Evolutionary conservation across 2,113 vertebrate genomes (phyloP).

Genomic region (Microcebus tavaratra): DNA sequence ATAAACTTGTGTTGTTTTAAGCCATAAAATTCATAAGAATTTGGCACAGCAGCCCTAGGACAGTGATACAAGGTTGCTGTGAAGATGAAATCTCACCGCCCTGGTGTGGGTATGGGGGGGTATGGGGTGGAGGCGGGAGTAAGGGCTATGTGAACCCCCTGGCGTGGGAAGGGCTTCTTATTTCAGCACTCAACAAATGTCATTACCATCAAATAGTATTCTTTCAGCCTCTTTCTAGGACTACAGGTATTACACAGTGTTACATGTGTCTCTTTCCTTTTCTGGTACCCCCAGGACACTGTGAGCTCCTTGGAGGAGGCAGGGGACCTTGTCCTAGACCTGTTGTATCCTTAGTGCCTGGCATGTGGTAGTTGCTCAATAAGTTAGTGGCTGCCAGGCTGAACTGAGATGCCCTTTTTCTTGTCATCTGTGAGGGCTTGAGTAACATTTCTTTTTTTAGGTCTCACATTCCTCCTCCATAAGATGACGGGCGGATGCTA

Average conservation of each 20-base stretch:
- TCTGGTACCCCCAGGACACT: too few relatives aligned
- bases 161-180: not conserved
- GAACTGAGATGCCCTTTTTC: not conserved
- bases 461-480: not conserved
- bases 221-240: not conserved
- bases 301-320: not conserved
- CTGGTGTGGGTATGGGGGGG: fast-evolving
- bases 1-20: not conserved
- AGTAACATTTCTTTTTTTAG: not conserved
- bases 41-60: not conserved
- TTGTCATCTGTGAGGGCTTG: not conserved
- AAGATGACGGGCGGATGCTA: not conserved
- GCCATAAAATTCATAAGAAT: fast-evolving
- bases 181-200: not conserved
- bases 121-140: not conserved
- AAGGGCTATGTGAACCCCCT: not conserved
- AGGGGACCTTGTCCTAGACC: not conserved
- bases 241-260: fast-evolving
- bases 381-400: not conserved
- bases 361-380: not conserved
- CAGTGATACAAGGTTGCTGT: not conserved
- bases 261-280: not conserved
- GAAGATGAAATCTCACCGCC: not conserved
- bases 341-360: not conserved
- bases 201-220: too few relatives aligned